Evolutionary conservation across 2,797 vertebrate species (phyloP), one percentile per base, ranked within the genome.

Genomic region (Potorous gilbertii): DNA sequence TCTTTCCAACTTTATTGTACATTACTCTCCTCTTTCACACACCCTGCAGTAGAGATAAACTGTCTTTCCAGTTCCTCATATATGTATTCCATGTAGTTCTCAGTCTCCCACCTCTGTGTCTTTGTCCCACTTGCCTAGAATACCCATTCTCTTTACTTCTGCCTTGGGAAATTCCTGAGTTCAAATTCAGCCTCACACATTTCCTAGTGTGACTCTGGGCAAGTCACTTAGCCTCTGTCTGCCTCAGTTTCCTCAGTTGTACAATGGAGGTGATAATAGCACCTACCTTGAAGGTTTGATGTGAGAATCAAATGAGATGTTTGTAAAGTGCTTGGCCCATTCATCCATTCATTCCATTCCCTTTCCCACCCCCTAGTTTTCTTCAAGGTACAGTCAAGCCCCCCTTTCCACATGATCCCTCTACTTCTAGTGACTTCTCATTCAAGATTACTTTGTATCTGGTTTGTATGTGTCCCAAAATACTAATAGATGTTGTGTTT

Each of bases 41-140:
- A 24, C 55, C 89, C 92, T 90, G 55, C 54, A 29, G 14, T 55
- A 29, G 59, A 94, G 55, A 56, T 50, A 90, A 50, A 12, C 6
- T 90, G 57, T 34, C 56, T 56, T 92, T 56, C 94, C 34, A 46
- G 54, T 90, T 62, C 92, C 92, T 92, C n/a, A 46, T 21, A 56
- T 89, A 1, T 40, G 34, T 56, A 52, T 28, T 24, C 66, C 66
- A 40, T 3, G 46, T 24, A 46, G 40, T 18, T 10, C 59, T 56
- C 14, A 1, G 81, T 54, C 50, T 92, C 46, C 54, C 54, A 50
- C 55, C 92, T 55, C 55, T 55, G 54, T 34, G 46, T 89, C 81
- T 81, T 94, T 56, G 1, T 91, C 54, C 54, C 90, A 59, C 93
- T 81, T 27, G 62, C 62, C 81, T 50, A n/a, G 50, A 93, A 56